Conservation (phyloP, 2,113 vertebrate genomes). For the Telmatochromis sp. region DNA sequence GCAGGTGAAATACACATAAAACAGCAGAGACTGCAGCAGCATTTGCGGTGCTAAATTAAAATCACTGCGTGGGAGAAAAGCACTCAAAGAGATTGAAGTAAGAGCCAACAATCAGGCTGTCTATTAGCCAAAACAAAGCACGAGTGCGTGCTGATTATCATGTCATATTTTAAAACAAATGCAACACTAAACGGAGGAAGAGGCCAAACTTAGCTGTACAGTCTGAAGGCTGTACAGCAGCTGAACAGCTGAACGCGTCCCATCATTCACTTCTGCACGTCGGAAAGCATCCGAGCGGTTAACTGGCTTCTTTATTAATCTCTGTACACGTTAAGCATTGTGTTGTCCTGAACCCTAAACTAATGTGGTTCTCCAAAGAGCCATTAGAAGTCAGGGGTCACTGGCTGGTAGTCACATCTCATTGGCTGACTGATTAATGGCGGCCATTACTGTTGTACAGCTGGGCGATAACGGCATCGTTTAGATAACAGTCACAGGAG, state of each 20-base stretch:
- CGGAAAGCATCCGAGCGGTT: not conserved
- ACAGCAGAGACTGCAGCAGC: not conserved
- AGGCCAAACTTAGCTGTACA: not conserved
- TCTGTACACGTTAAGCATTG: not conserved
- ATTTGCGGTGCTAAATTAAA: not conserved
- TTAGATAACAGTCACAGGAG: conserved; percentile 23
- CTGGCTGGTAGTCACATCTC: conserved; percentile 23
- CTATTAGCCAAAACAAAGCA: conserved; percentile 16
- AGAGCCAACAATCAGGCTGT: not conserved
- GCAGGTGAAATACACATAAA: not conserved
- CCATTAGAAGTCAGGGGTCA: conserved; percentile 30
- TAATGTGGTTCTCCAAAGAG: conserved; percentile 1
- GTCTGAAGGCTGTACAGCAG: not conserved
- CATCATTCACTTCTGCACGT: conserved; percentile 6
- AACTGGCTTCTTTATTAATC: conserved; percentile 23
- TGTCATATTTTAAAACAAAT: not conserved
- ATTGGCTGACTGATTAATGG: conserved; percentile 56
- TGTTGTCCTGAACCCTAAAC: conserved; percentile 1
- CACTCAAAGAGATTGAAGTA: not conserved
- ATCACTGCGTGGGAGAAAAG: not conserved
- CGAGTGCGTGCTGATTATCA: not conserved
- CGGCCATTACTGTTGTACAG: conserved; percentile 30
- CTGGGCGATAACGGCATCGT: conserved; percentile 9
- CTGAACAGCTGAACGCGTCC: conserved; percentile 21
- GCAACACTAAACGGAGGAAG: not conserved